Percentiles rank a stretch among this genome's conserved stretches.
phyloP scores from a whole-genome alignment of 2,888 invertebrate genomes.

The Athripsodes cinereus region DNA sequence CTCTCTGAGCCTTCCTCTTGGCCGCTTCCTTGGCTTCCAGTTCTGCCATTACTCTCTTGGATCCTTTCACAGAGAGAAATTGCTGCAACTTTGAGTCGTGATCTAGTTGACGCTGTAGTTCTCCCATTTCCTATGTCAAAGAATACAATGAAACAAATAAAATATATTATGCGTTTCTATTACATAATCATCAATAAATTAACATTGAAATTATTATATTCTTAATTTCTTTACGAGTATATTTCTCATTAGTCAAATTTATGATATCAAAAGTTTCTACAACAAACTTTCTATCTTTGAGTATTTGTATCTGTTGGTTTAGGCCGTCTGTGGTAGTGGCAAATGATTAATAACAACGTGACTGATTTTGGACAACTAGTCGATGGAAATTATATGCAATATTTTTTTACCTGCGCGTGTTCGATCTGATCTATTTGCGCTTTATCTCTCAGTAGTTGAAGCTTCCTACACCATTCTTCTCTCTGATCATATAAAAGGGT shows the following conservation, averaged over 20 bases:
- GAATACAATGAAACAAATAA: not conserved
- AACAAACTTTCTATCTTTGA: too few species aligned
- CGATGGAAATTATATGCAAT: too few species aligned
- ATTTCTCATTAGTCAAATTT: too few species aligned
- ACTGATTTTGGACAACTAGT: too few species aligned
- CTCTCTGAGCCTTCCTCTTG: constrained; percentile 60
- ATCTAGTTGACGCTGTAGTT: constrained; percentile 77
- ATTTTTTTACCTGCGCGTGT: constrained; percentile 54
- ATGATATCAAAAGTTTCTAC: too few species aligned
- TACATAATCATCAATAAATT: too few species aligned
- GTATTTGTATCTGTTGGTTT: too few species aligned
- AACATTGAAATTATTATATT: too few species aligned
- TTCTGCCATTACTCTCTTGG: constrained; percentile 68
- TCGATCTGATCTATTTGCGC: constrained; percentile 58
- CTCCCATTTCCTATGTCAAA: constrained; percentile 75
- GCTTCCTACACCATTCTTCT: constrained; percentile 73
- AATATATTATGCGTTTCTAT: too few species aligned
- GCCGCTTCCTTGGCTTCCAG: constrained; percentile 66
- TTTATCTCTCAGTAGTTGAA: constrained; percentile 72
- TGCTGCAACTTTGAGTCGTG: constrained; percentile 79
- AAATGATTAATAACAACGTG: too few species aligned
- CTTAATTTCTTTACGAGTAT: too few species aligned
- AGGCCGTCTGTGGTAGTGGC: too few species aligned
- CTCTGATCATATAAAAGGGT: constrained; percentile 85
- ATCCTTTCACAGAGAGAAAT: constrained; percentile 80